Evolutionary conservation across 2,797 vertebrate genomes (phyloP).

Genomic region (Cuculus canorus): DNA sequence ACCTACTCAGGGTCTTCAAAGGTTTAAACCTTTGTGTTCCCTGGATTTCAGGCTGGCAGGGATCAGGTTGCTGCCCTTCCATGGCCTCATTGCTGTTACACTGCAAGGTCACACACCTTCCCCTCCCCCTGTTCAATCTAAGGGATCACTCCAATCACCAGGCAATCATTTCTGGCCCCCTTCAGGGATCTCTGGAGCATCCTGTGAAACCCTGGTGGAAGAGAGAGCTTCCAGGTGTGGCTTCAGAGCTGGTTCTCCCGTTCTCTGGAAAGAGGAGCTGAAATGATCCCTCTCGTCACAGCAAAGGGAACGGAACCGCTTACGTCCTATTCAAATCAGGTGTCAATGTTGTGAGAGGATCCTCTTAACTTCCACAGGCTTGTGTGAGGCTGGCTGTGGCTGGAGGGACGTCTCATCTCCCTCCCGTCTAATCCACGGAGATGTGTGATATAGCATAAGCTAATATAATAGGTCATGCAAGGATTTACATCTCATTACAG

Average conservation of each 20-base stretch:
- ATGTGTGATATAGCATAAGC: slow-evolving; percentile 69
- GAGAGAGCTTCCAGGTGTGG: neutral
- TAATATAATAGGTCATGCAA: slow-evolving; percentile 71
- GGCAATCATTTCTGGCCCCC: no score
- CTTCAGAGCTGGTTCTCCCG: neutral
- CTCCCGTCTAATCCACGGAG: slow-evolving; percentile 32
- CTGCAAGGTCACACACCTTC: neutral
- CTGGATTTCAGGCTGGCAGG: neutral
- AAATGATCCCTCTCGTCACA: rapidly evolving
- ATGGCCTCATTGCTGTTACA: rapidly evolving
- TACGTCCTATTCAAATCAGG: slow-evolving; percentile 20
- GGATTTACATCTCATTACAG: slow-evolving; percentile 74
- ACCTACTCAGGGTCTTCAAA: neutral
- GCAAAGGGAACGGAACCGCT: neutral
- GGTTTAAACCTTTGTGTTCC: neutral
- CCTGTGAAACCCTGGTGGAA: neutral
- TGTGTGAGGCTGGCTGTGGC: neutral
- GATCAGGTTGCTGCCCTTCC: no score
- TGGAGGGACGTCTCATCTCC: neutral
- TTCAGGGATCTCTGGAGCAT: neutral
- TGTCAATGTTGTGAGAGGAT: neutral
- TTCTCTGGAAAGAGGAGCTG: neutral
- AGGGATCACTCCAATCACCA: rapidly evolving
- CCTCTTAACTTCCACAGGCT: slow-evolving; percentile 39
- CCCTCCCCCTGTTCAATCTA: rapidly evolving